Evolutionary conservation across 2,888 invertebrate genomes (phyloP), one percentile per base, ranked within the genome.

Genomic region (Drosophila anomalata): DNA sequence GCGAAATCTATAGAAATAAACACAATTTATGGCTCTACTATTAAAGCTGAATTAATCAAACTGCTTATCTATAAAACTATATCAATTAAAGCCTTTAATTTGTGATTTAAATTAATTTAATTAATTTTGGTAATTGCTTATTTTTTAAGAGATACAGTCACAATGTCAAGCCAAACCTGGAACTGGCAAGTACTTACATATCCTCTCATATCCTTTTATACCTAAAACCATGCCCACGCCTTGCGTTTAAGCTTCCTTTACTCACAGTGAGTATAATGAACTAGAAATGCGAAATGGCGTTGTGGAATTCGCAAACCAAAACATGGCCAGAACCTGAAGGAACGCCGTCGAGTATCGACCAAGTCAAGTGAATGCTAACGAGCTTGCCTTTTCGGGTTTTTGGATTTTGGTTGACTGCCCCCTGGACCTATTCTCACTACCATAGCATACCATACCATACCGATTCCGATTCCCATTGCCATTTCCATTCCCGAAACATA

Each of bases 301-400:
- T 65, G 54, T 57, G 60, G 55, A 79, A 70, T 66, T 57, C 70
- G 66, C 70, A 79, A 69, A 60, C 77, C 74, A 59, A 73, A 65
- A 79, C 74, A 78, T 76, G 29, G 41, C 42, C 63, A 44, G 53
- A 53, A 55, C 47, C 60, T 31, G 55, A 71, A 47, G 33, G 55
- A 76, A 72, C 31, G 14, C 44, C 46, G 48, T 53, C 41, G 71
- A 54, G 53, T 41, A 39, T 56, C 66, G 41, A 42, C 66, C 65
- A 72, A 69, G 63, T 56, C 53, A 57, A 71, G 52, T 54, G 39
- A 75, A 53, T 70, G 75, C 73, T 73, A 73, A 75, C 75, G 75
- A 70, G 62, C 57, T 52, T 59, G 58, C 70, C 62, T 59, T 57
- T 55, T 63, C 8, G 46, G 70, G 51, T 51, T 36, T 36, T 14